Conservation (phyloP, 30 jellyfish, hydroid and myxozoan species). For the Aurelia sp. region DNA sequence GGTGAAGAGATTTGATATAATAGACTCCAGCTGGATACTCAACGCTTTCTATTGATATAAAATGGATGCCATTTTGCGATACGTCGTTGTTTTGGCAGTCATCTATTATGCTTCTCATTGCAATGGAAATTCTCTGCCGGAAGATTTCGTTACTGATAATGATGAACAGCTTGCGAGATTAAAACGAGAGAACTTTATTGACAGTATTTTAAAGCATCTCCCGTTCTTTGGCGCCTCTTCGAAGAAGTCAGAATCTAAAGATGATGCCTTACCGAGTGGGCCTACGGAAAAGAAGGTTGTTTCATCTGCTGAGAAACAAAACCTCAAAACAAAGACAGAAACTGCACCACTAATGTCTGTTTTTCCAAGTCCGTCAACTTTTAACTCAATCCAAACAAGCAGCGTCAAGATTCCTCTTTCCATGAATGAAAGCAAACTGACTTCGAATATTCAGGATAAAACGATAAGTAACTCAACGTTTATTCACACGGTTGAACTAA, state of each 20-base stretch:
- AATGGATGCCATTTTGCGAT: not conserved
- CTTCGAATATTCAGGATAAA: not conserved
- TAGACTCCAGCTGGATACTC: too few species aligned
- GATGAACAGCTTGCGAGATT: conserved; percentile 68
- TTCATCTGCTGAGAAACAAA: not conserved
- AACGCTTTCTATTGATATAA: not conserved
- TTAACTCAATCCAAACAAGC: not conserved
- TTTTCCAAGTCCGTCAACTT: conserved; percentile 35
- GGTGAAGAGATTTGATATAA: too few species aligned
- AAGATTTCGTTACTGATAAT: conserved; percentile 77
- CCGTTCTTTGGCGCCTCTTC: conserved; percentile 23
- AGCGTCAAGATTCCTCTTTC: conserved; percentile 10
- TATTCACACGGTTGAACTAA: not conserved
- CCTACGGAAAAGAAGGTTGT: not conserved
- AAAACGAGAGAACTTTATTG: conserved; percentile 65
- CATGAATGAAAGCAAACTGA: conserved; percentile 1
- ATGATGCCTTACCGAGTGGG: not conserved
- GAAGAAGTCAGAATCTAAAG: not conserved
- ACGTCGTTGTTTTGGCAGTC: not conserved
- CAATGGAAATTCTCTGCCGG: conserved; percentile 56
- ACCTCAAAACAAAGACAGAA: not conserved
- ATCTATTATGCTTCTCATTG: not conserved
- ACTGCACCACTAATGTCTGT: conserved; percentile 14
- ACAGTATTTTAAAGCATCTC: conserved; percentile 58
- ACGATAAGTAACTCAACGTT: not conserved